A percentile compares a stretch with the other conserved stretches of the same genome.
Conservation (phyloP, 2,113 vertebrate species). For the Corydoras sp. region DNA sequence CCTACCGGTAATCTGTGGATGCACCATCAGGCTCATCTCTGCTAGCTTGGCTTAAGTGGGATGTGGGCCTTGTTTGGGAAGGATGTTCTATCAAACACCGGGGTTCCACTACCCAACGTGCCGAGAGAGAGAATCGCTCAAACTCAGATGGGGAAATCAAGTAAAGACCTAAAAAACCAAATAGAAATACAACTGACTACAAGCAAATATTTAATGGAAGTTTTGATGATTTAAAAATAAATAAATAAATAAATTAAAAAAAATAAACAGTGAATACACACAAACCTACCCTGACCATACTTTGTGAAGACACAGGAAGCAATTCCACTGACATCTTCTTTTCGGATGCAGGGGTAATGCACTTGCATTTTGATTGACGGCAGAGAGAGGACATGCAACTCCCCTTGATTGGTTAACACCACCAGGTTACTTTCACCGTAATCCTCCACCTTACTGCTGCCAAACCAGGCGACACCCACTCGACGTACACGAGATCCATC, state of each 20-base stretch:
- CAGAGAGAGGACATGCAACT: conserved; percentile 87
- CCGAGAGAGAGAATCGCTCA: conserved; percentile 91
- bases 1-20: conserved; percentile 64
- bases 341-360: conserved; percentile 87
- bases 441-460: conserved; percentile 77
- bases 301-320: conserved; percentile 97
- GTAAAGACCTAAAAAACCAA: conserved; percentile 78
- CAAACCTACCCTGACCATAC: conserved; percentile 80
- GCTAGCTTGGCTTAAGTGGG: conserved; percentile 34
- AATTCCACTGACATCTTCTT: conserved; percentile 93
- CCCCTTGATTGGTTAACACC: conserved; percentile 90
- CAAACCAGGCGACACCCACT: conserved; percentile 79
- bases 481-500: conserved; percentile 88
- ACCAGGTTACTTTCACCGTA: conserved; percentile 82
- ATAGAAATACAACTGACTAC: neutral
- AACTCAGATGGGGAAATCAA: conserved; percentile 95
- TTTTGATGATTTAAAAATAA: too few species aligned
- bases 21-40: conserved; percentile 53
- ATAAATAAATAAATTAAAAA: too few species aligned
- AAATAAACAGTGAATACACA: too few species aligned
- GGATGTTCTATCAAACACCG: conserved; percentile 74
- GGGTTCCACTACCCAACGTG: conserved; percentile 85
- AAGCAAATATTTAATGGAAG: too few species aligned
- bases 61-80: conserved; percentile 40
- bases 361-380: conserved; percentile 88